These are phyloP conservation scores for Didymodactylos carnosus DNA, from an alignment of 2,888 invertebrate species.

Conservation along the genomic window DNA sequence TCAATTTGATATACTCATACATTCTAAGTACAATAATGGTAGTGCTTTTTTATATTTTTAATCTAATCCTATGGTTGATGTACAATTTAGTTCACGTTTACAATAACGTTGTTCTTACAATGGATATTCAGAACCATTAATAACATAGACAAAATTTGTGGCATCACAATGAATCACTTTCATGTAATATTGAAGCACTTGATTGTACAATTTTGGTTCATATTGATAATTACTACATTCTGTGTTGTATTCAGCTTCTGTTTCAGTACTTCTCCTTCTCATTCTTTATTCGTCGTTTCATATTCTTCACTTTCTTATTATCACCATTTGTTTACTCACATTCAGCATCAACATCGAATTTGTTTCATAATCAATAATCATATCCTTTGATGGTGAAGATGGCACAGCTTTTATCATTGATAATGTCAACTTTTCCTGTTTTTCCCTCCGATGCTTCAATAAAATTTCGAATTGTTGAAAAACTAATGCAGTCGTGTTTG, in stretches of 20 bases:
- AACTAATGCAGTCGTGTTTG: neutral
- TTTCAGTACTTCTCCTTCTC: constrained; percentile 11
- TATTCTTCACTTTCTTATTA: neutral
- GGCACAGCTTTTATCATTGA: neutral
- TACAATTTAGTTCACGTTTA: constrained; percentile 35
- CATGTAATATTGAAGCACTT: constrained; percentile 34
- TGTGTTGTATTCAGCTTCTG: constrained; percentile 8
- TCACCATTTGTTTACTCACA: neutral
- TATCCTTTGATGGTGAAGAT: neutral
- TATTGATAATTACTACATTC: constrained; percentile 1
- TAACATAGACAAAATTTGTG: constrained; percentile 49
- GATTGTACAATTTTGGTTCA: constrained; percentile 27
- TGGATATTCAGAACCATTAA: constrained; percentile 54
- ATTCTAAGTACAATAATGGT: constrained; percentile 18
- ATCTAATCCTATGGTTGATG: constrained; percentile 30
- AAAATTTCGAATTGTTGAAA: constrained; percentile 7
- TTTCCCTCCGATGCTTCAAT: neutral
- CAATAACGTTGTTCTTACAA: constrained; percentile 21
- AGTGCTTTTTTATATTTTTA: constrained; percentile 34
- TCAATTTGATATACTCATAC: constrained; percentile 3
- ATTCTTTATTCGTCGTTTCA: constrained; percentile 3
- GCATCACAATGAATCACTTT: constrained; percentile 31
- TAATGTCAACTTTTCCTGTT: neutral
- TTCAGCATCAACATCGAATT: constrained; percentile 1
- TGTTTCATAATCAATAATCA: constrained; percentile 10